Evolutionary conservation across 1,140 invertebrate species (phyloP).

Genomic region (Solenopsis fugax): DNA sequence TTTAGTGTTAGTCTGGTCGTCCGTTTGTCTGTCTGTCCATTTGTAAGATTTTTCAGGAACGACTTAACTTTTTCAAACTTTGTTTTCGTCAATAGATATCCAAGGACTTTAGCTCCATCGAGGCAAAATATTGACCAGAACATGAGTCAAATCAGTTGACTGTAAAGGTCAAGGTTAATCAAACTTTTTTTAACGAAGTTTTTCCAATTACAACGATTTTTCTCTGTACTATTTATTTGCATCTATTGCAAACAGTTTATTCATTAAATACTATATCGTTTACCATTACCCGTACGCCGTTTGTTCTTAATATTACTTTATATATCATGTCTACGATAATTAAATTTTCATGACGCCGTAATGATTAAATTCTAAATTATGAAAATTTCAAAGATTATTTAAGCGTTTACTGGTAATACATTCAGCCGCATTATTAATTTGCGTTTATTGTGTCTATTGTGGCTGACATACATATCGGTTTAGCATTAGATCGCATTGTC

Average conservation of each 20-base stretch:
- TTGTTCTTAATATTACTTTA: constrained; percentile 20
- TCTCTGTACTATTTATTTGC: too few species aligned
- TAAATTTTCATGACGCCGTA: constrained; percentile 1
- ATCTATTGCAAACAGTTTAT: background rate
- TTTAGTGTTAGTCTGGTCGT: too few species aligned
- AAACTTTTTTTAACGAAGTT: too few species aligned
- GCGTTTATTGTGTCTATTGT: constrained; percentile 8
- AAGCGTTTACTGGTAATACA: background rate
- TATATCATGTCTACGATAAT: background rate
- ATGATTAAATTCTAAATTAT: constrained; percentile 36
- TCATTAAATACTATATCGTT: background rate
- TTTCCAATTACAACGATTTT: too few species aligned
- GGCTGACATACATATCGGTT: background rate
- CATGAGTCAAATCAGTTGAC: too few species aligned
- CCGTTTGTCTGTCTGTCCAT: too few species aligned
- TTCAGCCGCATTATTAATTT: constrained; percentile 7
- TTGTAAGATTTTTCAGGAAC: too few species aligned
- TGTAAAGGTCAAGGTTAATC: too few species aligned
- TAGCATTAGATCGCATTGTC: constrained; percentile 42
- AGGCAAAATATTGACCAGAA: too few species aligned
- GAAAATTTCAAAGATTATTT: constrained; percentile 22
- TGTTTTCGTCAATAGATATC: too few species aligned
- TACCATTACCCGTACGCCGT: background rate
- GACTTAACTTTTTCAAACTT: too few species aligned
- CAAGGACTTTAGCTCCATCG: too few species aligned